Evolutionary conservation across 1,140 invertebrate genomes (phyloP), one percentile per base, ranked within the genome.

Genomic region (Coboldia fuscipes): DNA sequence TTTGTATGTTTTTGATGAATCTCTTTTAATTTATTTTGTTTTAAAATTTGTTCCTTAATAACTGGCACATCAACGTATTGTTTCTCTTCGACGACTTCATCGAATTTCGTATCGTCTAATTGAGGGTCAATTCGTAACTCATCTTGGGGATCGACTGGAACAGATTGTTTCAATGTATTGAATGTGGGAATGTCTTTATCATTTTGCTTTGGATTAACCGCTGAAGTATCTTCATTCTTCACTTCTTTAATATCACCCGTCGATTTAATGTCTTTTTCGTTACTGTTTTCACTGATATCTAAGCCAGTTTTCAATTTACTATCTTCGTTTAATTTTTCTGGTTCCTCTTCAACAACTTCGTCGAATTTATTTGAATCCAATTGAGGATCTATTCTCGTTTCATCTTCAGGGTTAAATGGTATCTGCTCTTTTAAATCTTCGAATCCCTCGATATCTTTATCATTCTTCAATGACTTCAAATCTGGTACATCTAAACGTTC

Each of bases 11-110:
- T n/a, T n/a, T n/a, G n/a, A n/a, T n/a, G 26, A 3, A 10, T 15
- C 6, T 41, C 22, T 18, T 46, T 38, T 14, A 44, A 37, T 33
- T 45, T 40, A 34, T 51, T 41, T 31, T 55, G 42, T 26, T 51
- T 45, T 38, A 48, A 39, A 18, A 56, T 43, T 34, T 60, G 49
- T 20, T 53, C 44, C 18, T 48, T 41, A 27, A 48, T 52, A 41
- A 44, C 44, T 40, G 52, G 51, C 43, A 50, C 51, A 44, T 54
- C 52, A 35, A 54, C 50, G 50, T 55, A 55, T 32, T 55, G 51
- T 18, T 54, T 51, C 36, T 55, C 52, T 16, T 55, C 52, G 17
- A 55, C 42, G 3, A 47, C 46, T 16, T 48, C 45, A 41, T 55
- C 52, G 15, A 55, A 52, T 40, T 55, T 55, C 18, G 52, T 47